Evolutionary conservation across 2,797 vertebrate genomes (phyloP).

Genomic region (Lacerta bilineata): DNA sequence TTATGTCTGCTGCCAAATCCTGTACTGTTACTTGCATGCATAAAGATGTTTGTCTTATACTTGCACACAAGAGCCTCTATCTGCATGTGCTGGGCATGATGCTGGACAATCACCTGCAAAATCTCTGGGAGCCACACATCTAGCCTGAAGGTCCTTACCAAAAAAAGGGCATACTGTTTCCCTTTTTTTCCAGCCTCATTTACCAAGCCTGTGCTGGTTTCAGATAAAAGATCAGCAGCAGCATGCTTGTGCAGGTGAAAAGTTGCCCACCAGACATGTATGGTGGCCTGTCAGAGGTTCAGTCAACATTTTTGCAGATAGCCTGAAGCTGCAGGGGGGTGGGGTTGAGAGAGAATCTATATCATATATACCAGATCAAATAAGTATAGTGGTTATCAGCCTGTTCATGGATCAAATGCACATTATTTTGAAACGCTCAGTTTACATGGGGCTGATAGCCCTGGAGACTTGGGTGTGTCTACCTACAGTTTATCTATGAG

Average conservation of each 20-base stretch:
- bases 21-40: no score
- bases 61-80: no score
- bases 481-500: constrained; percentile 32
- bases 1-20: no score
- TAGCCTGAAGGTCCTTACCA: background rate
- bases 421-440: constrained; percentile 61
- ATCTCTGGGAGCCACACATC: background rate
- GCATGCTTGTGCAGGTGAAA: background rate
- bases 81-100: no score
- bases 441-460: constrained; percentile 53
- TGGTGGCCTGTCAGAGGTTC: background rate
- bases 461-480: constrained; percentile 34
- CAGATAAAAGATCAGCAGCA: background rate
- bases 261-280: background rate
- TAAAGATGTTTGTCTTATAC: no score
- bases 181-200: background rate
- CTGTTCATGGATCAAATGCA: constrained; percentile 50
- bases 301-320: background rate
- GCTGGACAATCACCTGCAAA: background rate
- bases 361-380: background rate
- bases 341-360: background rate
- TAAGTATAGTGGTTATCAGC: constrained; percentile 42
- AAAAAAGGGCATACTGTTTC: background rate
- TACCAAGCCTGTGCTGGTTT: background rate
- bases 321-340: background rate